Conservation (phyloP, 2,888 invertebrate species). For the Cantharis rufa region DNA sequence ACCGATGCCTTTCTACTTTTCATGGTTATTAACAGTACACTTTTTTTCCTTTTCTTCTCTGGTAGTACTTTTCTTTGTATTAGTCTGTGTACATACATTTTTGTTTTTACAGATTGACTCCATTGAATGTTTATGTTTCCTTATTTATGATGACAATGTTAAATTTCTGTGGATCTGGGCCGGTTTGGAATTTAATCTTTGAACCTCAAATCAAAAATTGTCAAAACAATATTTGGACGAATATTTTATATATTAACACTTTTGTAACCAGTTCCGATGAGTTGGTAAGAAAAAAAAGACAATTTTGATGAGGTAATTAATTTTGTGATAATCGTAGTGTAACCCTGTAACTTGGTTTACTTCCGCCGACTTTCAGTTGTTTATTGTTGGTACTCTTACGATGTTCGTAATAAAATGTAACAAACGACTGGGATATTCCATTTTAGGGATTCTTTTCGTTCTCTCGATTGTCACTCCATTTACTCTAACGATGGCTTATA, state of each 20-base stretch:
- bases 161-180: neutral
- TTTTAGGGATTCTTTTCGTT: neutral
- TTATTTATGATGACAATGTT: neutral
- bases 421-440: neutral
- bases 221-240: neutral
- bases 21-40: too few species aligned
- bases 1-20: too few species aligned
- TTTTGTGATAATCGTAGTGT: slow-evolving; percentile 59
- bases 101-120: neutral
- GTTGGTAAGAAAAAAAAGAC: neutral
- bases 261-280: neutral
- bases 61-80: too few species aligned
- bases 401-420: neutral
- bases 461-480: neutral
- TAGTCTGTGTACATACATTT: too few species aligned
- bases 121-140: neutral
- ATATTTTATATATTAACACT: neutral
- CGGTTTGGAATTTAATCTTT: neutral
- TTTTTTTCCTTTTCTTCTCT: too few species aligned
- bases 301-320: neutral
- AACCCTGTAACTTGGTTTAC: slow-evolving; percentile 71
- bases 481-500: neutral
- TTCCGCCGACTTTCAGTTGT: slow-evolving; percentile 72
- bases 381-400: slow-evolving; percentile 55
- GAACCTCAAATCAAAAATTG: neutral